Evolutionary conservation across 2,888 invertebrate species (phyloP).

Genomic region (Erannis defoliaria): DNA sequence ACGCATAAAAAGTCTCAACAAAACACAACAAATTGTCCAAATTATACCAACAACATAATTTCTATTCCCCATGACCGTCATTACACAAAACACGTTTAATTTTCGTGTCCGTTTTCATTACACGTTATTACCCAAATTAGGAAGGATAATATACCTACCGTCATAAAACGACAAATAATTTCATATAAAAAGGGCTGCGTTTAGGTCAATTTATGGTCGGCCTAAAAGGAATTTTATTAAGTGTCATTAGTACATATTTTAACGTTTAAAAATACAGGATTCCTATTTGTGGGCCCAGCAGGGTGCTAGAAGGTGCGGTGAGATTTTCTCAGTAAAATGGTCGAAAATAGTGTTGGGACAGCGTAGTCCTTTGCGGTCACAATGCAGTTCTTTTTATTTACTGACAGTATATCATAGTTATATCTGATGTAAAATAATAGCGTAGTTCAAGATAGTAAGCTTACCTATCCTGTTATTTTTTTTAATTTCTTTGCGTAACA

Average conservation of each 20-base stretch:
- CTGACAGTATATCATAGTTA: no score
- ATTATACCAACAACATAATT: slow-evolving; percentile 12
- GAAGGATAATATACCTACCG: slow-evolving; percentile 39
- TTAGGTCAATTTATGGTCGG: slow-evolving; percentile 59
- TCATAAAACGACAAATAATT: slow-evolving; percentile 60
- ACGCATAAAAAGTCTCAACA: no score
- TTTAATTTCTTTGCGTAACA: no score
- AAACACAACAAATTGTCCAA: not conserved
- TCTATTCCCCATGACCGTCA: slow-evolving; percentile 13
- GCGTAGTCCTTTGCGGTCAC: no score
- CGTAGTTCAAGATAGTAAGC: no score
- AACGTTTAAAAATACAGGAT: slow-evolving; percentile 67
- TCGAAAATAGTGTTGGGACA: slow-evolving; percentile 29
- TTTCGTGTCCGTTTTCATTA: slow-evolving; percentile 40
- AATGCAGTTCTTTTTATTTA: not conserved
- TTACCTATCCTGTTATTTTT: no score
- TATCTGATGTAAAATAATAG: no score
- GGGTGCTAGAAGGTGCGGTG: slow-evolving; percentile 51
- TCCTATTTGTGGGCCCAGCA: slow-evolving; percentile 66
- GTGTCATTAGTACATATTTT: slow-evolving; percentile 79
- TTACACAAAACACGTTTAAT: slow-evolving; percentile 38
- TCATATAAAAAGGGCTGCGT: slow-evolving; percentile 54
- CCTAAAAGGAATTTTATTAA: slow-evolving; percentile 74
- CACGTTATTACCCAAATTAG: slow-evolving; percentile 46
- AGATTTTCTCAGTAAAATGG: slow-evolving; percentile 34